A percentile compares a stretch with the other conserved stretches of the same genome.
Evolutionary conservation across 30 jellyfish, hydroid and myxozoan species (phyloP).

Genomic region (Calvadosia cruxmelitensis): DNA sequence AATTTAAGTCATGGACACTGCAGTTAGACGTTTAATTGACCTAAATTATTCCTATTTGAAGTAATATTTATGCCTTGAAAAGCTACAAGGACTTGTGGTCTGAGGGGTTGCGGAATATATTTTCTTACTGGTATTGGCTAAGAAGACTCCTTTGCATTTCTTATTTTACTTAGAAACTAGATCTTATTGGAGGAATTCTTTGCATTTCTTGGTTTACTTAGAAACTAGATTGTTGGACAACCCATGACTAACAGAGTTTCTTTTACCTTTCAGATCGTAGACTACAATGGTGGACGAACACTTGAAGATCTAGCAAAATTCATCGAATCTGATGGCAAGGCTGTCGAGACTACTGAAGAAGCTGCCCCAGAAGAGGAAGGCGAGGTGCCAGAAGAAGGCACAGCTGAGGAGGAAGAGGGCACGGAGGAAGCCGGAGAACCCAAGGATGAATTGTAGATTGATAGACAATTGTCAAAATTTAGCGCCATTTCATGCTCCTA

Average conservation of each 20-base stretch:
- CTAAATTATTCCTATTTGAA: too few species aligned
- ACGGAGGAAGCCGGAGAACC: constrained; percentile 41
- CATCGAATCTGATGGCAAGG: constrained; percentile 95
- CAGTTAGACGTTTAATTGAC: too few species aligned
- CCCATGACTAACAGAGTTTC: too few species aligned
- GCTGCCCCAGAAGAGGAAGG: constrained; percentile 51
- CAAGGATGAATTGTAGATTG: constrained; percentile 25
- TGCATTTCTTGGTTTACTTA: too few species aligned
- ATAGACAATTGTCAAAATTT: background rate
- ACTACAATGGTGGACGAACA: constrained; percentile 97
- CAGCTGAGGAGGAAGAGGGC: constrained; percentile 42
- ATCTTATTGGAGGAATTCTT: too few species aligned
- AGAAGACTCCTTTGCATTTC: too few species aligned
- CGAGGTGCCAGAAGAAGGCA: constrained; percentile 46
- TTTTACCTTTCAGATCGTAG: constrained; percentile 41
- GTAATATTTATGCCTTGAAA: too few species aligned
- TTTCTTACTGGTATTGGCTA: background rate
- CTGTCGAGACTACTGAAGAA: constrained; percentile 22
- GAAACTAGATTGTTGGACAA: too few species aligned
- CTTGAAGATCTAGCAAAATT: constrained; percentile 74
- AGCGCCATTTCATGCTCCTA: background rate
- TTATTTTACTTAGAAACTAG: too few species aligned
- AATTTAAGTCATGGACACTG: too few species aligned
- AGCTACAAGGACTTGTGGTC: background rate
- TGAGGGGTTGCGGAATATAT: background rate